Conservation (phyloP, 2,113 vertebrate genomes). For the Loxodonta africana region DNA sequence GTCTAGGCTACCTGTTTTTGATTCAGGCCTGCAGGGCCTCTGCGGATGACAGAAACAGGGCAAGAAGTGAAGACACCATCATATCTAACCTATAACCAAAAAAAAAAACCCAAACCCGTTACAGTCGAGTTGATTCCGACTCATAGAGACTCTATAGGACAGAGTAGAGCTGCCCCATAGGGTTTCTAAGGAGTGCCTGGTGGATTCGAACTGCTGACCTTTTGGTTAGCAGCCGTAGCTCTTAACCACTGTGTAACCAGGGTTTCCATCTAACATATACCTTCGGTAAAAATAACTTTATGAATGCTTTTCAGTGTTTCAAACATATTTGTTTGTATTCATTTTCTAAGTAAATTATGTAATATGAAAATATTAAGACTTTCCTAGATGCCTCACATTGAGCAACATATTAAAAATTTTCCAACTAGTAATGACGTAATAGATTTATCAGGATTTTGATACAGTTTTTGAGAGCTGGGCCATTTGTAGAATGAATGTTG, state of each 20-base stretch:
- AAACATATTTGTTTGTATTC: not conserved
- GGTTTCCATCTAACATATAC: not conserved
- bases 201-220: too few species aligned
- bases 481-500: not conserved
- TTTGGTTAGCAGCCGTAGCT: too few species aligned
- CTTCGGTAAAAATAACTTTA: not conserved
- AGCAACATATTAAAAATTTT: constrained; percentile 27
- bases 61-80: too few species aligned
- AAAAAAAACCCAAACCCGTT: too few species aligned
- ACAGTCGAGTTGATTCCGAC: too few species aligned
- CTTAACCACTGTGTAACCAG: too few species aligned
- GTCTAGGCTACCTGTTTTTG: not conserved
- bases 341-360: constrained; percentile 2
- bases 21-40: not conserved
- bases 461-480: not conserved
- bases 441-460: not conserved
- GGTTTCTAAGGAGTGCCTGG: too few species aligned
- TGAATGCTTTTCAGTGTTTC: not conserved
- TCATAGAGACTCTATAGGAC: too few species aligned
- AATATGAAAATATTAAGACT: constrained; percentile 40
- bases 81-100: not conserved
- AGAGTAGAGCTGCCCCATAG: too few species aligned
- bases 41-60: not conserved
- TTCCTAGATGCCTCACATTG: not conserved
- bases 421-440: not conserved